A percentile compares a stretch with the other conserved stretches of the same genome.
Conservation (phyloP, 2,797 vertebrate species). For the Cercopithecus petaurista region DNA sequence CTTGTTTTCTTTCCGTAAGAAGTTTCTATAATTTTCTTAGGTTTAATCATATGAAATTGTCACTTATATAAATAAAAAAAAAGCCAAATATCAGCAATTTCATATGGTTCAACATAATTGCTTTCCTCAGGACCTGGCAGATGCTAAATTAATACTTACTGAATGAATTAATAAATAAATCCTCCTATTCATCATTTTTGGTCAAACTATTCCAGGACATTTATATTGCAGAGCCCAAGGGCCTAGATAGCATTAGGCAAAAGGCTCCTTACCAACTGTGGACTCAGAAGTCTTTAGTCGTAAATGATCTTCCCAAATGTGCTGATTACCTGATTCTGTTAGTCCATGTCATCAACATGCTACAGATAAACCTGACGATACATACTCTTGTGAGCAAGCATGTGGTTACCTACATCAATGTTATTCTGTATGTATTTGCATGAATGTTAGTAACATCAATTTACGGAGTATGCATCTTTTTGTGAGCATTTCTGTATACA, state of each 20-base stretch:
- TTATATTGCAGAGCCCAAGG: background rate
- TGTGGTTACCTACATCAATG: background rate
- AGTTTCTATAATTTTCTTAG: constrained; percentile 30
- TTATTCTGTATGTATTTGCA: background rate
- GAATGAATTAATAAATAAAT: background rate
- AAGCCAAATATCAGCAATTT: background rate
- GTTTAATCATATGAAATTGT: background rate
- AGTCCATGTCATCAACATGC: background rate
- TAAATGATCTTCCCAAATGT: background rate
- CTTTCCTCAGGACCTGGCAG: background rate
- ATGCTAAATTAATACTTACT: background rate
- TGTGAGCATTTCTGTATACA: background rate
- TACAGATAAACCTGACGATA: background rate
- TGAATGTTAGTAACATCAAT: background rate
- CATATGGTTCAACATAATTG: background rate
- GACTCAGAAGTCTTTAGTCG: background rate
- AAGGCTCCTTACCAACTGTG: background rate
- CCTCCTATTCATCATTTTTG: background rate
- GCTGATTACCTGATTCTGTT: background rate
- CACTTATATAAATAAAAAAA: background rate
- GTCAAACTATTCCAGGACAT: background rate
- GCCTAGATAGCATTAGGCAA: background rate
- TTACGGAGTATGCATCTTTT: background rate
- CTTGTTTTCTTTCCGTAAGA: background rate
- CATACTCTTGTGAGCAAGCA: background rate